These are phyloP conservation scores for Onychorhynchus coronatus DNA, from an alignment of 2,113 vertebrate genomes.

Conservation along the genomic window DNA sequence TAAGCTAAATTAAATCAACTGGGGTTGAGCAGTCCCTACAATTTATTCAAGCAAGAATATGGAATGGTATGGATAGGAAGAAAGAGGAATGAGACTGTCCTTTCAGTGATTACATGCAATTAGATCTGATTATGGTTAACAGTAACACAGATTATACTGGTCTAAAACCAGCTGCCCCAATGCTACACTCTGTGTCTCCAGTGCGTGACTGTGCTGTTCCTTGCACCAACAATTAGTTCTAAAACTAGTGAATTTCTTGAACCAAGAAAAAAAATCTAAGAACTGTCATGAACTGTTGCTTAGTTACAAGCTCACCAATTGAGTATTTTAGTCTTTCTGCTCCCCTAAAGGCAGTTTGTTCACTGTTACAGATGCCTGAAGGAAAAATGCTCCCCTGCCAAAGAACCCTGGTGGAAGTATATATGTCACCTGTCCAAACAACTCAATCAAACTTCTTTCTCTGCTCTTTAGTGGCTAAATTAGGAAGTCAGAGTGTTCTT, in stretches of 20 bases:
- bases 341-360: not conserved
- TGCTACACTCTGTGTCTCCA: not conserved
- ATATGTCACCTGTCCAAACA: not conserved
- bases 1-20: not conserved
- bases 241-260: not conserved
- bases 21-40: not conserved
- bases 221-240: not conserved
- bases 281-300: not conserved
- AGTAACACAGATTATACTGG: not conserved
- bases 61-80: not conserved
- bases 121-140: not conserved
- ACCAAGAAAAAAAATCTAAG: not conserved
- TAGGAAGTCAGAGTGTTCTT: constrained; percentile 11
- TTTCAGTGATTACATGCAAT: not conserved
- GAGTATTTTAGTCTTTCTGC: not conserved
- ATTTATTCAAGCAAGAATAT: not conserved
- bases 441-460: not conserved
- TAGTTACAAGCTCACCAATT: not conserved
- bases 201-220: not conserved
- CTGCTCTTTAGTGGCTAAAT: not conserved
- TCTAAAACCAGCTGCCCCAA: not conserved
- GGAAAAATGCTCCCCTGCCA: not conserved
- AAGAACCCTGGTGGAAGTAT: not conserved
- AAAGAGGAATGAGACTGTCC: not conserved
- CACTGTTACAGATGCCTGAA: not conserved